Evolutionary conservation across 2,888 invertebrate genomes (phyloP).

Genomic region (Biston betularia): DNA sequence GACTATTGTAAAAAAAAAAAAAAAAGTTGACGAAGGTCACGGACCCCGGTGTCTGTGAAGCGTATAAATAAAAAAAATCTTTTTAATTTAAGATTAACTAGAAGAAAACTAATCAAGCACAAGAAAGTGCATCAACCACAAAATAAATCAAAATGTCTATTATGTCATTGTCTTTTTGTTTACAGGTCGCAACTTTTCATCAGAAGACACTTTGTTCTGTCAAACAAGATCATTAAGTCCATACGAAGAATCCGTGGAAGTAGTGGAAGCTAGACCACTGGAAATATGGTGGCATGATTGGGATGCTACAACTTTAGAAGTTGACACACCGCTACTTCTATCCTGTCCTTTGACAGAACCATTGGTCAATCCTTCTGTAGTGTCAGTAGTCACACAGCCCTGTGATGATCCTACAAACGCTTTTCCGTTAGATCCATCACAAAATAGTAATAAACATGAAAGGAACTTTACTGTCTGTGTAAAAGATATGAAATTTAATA

Average conservation of each 20-base stretch:
- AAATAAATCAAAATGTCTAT: neutral
- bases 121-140: too few relatives aligned
- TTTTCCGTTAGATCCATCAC: constrained; percentile 63
- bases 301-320: constrained; percentile 77
- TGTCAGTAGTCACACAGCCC: constrained; percentile 82
- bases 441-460: constrained; percentile 49
- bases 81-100: too few relatives aligned
- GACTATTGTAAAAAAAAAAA: too few relatives aligned
- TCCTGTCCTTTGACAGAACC: constrained; percentile 87
- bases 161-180: constrained; percentile 2
- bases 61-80: too few relatives aligned
- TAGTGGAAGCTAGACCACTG: constrained; percentile 84
- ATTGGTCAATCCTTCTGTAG: constrained; percentile 65
- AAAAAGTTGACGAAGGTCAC: too few relatives aligned
- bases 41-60: too few relatives aligned
- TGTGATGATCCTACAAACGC: constrained; percentile 80
- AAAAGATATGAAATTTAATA: constrained; percentile 89
- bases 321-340: constrained; percentile 86
- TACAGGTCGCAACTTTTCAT: constrained; percentile 72
- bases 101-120: too few relatives aligned
- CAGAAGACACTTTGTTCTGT: constrained; percentile 80
- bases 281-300: constrained; percentile 89
- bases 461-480: constrained; percentile 89
- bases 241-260: constrained; percentile 77
- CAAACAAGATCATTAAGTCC: constrained; percentile 78